Evolutionary conservation across 2,797 vertebrate genomes (phyloP), one percentile per base, ranked within the genome.

Genomic region (Furcifer pardalis): DNA sequence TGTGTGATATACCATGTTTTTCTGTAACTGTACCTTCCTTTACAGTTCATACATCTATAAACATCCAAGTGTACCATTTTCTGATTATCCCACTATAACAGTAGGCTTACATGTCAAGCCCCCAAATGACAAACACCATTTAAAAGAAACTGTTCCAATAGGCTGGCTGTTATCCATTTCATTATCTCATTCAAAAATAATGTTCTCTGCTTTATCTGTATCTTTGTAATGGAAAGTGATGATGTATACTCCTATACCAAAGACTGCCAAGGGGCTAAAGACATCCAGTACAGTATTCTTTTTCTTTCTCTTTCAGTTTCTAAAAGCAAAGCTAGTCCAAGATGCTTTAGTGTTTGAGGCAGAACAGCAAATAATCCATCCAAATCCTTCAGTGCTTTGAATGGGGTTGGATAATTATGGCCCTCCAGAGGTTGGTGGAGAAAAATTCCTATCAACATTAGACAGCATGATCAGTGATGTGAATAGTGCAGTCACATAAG

Each of bases 61-160:
- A 86, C 40, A 72, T 82, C 62, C 0, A 19, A 88, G 83, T 19
- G 46, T 87, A 90, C 66, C 30, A 66, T 35, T 85, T 84, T 80
- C 60, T 62, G 79, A 83, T 87, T 63, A 84, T 77, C 81, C 66
- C 68, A 27, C 72, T 84, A 85, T 81, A 81, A 71, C 85, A 56
- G 88, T 59, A 83, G 77, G 66, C 81, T 63, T 84, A 83, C 85
- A 40, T 73, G 83, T 87, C 69, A 76, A 84, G 77, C 65, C 72
- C 52, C 77, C 87, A 90, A 88, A 44, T 79, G 77, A 87, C 85
- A 90, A 86, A 89, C 4, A 49, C 52, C 37, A 83, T 83, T 82
- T 62, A 71, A 83, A 87, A 66, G 75, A 60, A 85, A 81, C 5
- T 10, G 32, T 78, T 74, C 44, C 2, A 35, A 37, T 40, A 37